Conservation (phyloP, 2,113 vertebrate species). For the Thamnophis sirtalis region DNA sequence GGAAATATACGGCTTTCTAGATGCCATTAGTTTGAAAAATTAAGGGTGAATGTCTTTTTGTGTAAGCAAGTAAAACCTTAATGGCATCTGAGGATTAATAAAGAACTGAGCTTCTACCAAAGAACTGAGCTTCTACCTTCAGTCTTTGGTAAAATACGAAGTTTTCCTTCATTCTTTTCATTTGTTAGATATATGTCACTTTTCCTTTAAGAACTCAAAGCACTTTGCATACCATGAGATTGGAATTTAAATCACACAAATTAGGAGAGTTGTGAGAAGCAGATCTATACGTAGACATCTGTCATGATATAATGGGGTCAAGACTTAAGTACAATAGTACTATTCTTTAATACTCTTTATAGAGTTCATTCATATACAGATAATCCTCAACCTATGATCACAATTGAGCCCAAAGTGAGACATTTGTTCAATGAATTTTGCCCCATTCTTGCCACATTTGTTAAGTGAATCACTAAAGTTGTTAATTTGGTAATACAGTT, state of each 20-base stretch:
- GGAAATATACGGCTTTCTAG: constrained; percentile 9
- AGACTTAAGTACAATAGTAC: not conserved
- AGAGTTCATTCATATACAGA: not conserved
- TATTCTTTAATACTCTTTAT: not conserved
- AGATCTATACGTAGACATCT: not conserved
- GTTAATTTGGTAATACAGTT: no score
- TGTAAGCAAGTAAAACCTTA: constrained; percentile 12
- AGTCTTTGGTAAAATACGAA: not conserved
- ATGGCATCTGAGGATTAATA: constrained; percentile 9
- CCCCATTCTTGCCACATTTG: no score
- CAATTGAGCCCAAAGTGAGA: not conserved
- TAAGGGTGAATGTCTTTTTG: constrained; percentile 27
- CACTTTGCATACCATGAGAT: not conserved
- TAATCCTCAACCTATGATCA: not conserved
- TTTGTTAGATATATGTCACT: not conserved
- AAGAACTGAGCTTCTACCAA: constrained; percentile 4
- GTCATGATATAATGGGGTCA: not conserved
- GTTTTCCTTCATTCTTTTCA: not conserved
- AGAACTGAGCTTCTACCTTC: not conserved
- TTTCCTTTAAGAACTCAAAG: not conserved
- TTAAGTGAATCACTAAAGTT: no score
- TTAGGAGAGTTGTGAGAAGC: not conserved
- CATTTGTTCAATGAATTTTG: no score
- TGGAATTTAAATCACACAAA: not conserved
- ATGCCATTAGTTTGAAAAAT: constrained; percentile 41